Base-by-base conservation (phyloP, 1,140 invertebrate genomes). In the Coenobita brevimanus region DNA sequence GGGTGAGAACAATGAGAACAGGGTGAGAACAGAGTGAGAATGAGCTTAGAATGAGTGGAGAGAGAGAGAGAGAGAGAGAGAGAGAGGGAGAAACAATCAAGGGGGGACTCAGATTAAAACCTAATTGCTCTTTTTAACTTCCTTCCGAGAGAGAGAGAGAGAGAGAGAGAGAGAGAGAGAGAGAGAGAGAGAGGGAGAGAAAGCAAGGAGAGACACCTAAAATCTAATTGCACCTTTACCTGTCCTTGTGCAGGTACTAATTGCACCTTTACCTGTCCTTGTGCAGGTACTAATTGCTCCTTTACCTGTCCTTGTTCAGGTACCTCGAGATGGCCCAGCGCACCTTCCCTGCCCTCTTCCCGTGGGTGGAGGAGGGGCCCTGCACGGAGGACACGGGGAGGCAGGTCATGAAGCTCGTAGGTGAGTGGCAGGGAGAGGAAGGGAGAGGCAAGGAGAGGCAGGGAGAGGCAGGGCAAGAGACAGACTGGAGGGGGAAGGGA, bases 351-450 rank as follows among this genome's bases (percentile, higher is more conserved):
- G 96, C 95, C 8, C 94, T 97, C 89, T 96, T 97, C 91, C 97
- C 97, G 0, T 97, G 97, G 96, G 95, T 96, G 0, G 96, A 97
- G 91, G 94, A 94, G 78, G 97, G 97, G 38, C 97, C 97, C 1
- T 96, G 97, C 24, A 97, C 97, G 3, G 95, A 97, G 91, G 95
- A 95, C 88, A 92, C 92, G 92, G 97, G 97, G 79, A 95, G 96
- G 92, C 96, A 96, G 92, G 97, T 97, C 71, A 97, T 97, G 93
- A 97, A 97, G 93, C 94, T 97, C 90, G 96, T 97, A 76, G 97
- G 96, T 90, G 54, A 81, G 89, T 90, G 38, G 1, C 3, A 43
- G 2, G n/a, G n/a, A n/a, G n/a, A n/a, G n/a, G n/a, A n/a, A n/a
- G n/a, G n/a, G n/a, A n/a, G n/a, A n/a, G n/a, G n/a, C n/a, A n/a